A percentile compares a stretch with the other conserved stretches of the same genome.
Evolutionary conservation across 2,113 vertebrate genomes (phyloP).

Genomic region (Raja brachyura): DNA sequence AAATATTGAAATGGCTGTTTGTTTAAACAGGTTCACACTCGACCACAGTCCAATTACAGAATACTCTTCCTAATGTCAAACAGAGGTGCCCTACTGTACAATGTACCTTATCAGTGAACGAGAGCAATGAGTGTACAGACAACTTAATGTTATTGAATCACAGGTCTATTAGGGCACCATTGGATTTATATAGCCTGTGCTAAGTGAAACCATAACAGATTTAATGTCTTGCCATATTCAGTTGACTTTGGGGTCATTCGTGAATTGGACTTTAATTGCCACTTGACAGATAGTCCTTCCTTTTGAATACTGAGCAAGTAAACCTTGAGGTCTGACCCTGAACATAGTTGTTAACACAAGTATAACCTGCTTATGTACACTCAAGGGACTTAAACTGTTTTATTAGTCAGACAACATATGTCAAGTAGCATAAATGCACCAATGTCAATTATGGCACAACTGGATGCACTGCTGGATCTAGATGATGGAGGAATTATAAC

Average conservation of each 20-base stretch:
- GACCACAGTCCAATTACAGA: too few species aligned
- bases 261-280: not conserved
- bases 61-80: too few species aligned
- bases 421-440: not conserved
- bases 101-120: too few species aligned
- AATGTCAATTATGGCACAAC: not conserved
- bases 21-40: too few species aligned
- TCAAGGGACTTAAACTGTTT: not conserved
- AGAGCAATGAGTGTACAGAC: not conserved
- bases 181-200: not conserved
- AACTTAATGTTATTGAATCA: not conserved
- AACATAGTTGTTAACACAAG: not conserved
- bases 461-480: not conserved
- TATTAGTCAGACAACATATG: not conserved
- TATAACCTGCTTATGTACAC: not conserved
- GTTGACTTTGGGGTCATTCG: not conserved
- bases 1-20: too few species aligned
- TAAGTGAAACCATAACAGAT: not conserved
- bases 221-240: not conserved
- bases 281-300: not conserved
- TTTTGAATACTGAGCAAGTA: not conserved
- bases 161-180: not conserved
- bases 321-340: not conserved
- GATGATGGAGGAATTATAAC: not conserved
- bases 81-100: too few species aligned